These are phyloP conservation scores for Drosophila suzukii DNA, from an alignment of 1,140 invertebrate species.

Conservation along the genomic window DNA sequence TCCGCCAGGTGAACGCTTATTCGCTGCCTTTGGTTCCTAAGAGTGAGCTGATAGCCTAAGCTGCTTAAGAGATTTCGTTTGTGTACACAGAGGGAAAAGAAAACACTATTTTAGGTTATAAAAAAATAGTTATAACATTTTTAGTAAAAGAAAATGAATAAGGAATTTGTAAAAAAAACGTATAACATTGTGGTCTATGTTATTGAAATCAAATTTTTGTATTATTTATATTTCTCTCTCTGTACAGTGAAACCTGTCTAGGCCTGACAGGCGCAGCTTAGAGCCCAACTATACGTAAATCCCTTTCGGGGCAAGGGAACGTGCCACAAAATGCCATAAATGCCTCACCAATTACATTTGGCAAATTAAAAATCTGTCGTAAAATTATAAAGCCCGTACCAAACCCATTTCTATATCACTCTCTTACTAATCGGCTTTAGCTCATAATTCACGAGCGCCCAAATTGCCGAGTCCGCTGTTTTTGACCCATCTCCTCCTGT, in stretches of 20 bases:
- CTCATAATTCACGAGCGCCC: constrained; percentile 57
- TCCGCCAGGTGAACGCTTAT: constrained; percentile 46
- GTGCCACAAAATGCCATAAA: constrained; percentile 40
- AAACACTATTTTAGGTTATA: neutral
- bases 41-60: constrained; percentile 39
- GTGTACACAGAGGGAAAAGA: constrained; percentile 18
- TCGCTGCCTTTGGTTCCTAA: constrained; percentile 35
- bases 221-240: constrained; percentile 12
- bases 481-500: constrained; percentile 4
- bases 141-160: neutral
- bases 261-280: constrained; percentile 40
- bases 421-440: constrained; percentile 68
- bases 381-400: constrained; percentile 49
- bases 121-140: neutral
- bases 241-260: constrained; percentile 32
- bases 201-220: neutral
- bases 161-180: neutral
- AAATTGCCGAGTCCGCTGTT: constrained; percentile 12
- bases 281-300: constrained; percentile 12
- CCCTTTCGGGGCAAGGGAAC: neutral
- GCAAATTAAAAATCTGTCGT: constrained; percentile 64
- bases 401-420: constrained; percentile 29
- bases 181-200: too few relatives aligned
- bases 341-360: constrained; percentile 62
- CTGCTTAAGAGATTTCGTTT: constrained; percentile 44